Evolutionary conservation across 2,797 vertebrate species (phyloP).

Genomic region (Fistularia tabacaria): DNA sequence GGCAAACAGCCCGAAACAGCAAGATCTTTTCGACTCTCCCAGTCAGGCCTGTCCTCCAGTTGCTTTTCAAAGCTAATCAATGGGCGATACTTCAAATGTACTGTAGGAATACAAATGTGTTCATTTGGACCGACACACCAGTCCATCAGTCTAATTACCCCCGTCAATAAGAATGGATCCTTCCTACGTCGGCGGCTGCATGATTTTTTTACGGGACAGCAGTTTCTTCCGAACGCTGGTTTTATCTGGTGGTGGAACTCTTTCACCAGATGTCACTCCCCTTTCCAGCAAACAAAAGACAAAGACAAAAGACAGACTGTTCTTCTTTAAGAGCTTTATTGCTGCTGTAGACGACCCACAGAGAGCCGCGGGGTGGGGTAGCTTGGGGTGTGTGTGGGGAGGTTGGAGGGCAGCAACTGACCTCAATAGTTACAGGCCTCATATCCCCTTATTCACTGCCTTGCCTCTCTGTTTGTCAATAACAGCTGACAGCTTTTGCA

Average conservation of each 20-base stretch:
- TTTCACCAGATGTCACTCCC: conserved; percentile 10
- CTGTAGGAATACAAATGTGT: conserved; percentile 22
- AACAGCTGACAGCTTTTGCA: conserved; percentile 35
- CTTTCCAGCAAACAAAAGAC: conserved; percentile 36
- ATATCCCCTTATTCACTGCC: conserved; percentile 26
- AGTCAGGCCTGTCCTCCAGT: conserved; percentile 16
- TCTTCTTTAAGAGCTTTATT: conserved; percentile 45
- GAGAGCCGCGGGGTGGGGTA: conserved; percentile 27
- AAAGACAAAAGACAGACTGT: conserved; percentile 17
- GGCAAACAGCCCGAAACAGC: conserved; percentile 34
- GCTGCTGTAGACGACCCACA: conserved; percentile 27
- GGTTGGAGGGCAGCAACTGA: conserved; percentile 7
- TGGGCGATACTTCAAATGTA: conserved; percentile 16
- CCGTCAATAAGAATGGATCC: not conserved
- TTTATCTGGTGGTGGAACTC: conserved; percentile 8
- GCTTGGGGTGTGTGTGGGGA: conserved; percentile 8
- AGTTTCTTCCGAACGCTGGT: not conserved
- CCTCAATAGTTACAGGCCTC: conserved; percentile 28
- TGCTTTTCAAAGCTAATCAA: conserved; percentile 7
- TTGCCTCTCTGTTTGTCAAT: conserved; percentile 40
- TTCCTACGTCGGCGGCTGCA: no score
- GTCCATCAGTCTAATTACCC: not conserved
- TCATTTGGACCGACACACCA: conserved; percentile 5
- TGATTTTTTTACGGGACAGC: no score
- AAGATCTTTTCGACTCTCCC: conserved; percentile 9